Evolutionary conservation across 2,113 vertebrate species (phyloP).

Genomic region (Hippocampus guttulatus): DNA sequence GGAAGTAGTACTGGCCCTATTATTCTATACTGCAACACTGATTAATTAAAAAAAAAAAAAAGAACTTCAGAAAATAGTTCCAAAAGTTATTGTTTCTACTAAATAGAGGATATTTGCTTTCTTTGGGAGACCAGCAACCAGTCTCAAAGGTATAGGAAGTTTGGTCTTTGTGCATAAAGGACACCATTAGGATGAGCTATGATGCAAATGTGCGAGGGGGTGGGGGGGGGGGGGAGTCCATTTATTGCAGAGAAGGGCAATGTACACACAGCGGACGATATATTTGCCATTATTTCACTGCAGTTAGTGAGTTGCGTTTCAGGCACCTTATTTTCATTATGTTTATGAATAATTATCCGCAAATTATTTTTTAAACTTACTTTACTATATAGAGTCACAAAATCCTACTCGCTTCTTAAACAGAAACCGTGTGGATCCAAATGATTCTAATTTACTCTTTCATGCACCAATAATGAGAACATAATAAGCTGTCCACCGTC

Average conservation of each 20-base stretch:
- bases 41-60: constrained; percentile 1
- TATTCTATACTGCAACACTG: neutral
- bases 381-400: neutral
- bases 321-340: neutral
- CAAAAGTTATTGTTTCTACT: neutral
- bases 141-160: neutral
- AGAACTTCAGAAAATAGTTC: neutral
- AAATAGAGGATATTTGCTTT: neutral
- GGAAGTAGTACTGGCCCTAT: too few relatives aligned
- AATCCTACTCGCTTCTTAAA: neutral
- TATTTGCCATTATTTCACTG: constrained; percentile 1
- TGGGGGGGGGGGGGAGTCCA: neutral
- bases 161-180: neutral
- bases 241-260: constrained; percentile 1
- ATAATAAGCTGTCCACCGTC: too few relatives aligned
- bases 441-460: neutral
- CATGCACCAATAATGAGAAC: too few relatives aligned
- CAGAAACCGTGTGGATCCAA: neutral
- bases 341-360: neutral
- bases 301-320: neutral
- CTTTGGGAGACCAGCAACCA: neutral
- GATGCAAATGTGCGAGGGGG: neutral
- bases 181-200: constrained; percentile 6
- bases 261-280: neutral
- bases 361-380: neutral